These are phyloP conservation scores for Brachyalestes nurse DNA, from an alignment of 2,797 vertebrate genomes.

Conservation along the genomic window DNA sequence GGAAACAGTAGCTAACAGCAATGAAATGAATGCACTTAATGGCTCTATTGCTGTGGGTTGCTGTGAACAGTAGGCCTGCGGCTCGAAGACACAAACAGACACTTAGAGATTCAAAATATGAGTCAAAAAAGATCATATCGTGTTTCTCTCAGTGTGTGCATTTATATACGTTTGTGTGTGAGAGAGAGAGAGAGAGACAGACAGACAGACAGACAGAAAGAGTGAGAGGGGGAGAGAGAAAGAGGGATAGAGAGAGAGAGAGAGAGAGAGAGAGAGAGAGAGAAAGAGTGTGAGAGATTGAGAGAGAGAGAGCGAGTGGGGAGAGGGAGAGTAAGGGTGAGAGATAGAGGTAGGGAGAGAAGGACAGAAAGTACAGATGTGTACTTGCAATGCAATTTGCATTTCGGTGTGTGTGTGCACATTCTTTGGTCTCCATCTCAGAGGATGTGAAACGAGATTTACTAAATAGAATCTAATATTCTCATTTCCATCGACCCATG, in stretches of 20 bases:
- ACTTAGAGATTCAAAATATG: slow-evolving; percentile 10
- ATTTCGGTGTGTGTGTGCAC: slow-evolving; percentile 19
- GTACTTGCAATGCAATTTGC: slow-evolving; percentile 8
- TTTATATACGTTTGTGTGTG: neutral
- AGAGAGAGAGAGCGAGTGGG: neutral
- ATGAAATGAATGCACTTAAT: slow-evolving; percentile 53
- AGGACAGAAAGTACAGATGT: neutral
- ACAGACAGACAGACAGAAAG: too few species aligned
- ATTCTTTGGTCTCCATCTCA: slow-evolving; percentile 23
- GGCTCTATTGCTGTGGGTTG: slow-evolving; percentile 39
- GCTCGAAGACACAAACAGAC: slow-evolving; percentile 32
- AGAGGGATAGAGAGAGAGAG: neutral
- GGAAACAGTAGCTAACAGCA: slow-evolving; percentile 55
- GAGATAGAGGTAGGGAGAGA: neutral
- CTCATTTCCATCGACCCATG: slow-evolving; percentile 26
- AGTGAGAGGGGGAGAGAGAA: too few species aligned
- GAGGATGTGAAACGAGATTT: slow-evolving; percentile 16
- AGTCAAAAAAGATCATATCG: slow-evolving; percentile 6
- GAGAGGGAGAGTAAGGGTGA: neutral
- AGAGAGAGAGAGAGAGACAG: neutral
- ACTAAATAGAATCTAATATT: slow-evolving; percentile 35
- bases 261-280: neutral
- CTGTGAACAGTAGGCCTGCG: slow-evolving; percentile 29
- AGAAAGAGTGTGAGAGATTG: neutral
- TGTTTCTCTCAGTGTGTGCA: slow-evolving; percentile 3